Base-by-base conservation (phyloP, 92 coral and sea anemone species). In the Micromussa lordhowensis region DNA sequence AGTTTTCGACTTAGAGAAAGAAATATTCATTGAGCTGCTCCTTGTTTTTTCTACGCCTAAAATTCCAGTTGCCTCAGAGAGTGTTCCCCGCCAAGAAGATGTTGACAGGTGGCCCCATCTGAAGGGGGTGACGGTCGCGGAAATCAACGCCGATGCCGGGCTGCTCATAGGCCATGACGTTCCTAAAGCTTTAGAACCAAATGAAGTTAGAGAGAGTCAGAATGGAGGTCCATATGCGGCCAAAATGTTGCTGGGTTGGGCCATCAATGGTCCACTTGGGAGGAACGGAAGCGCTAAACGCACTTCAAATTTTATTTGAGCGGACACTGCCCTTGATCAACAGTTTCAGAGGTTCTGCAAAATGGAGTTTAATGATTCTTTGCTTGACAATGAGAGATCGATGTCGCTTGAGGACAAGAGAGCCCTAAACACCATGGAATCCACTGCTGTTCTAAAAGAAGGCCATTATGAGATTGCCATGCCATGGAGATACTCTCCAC, bases 21-120 rank as follows among this genome's bases (percentile, higher is more conserved):
- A 77, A 18, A 40, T 4, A 4, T 40, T 40, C n/a, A n/a, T n/a
- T 4, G 48, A 40, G 48, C 48, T 40, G 6, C 48, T 84, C 3
- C 61, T 79, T 19, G 96, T 90, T 14, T 90, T 82, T 48, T 86
- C 93, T 13, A 83, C 70, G 78, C 82, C 91, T 24, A 85, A 66
- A 28, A 81, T 92, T 40, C 92, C 96, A 5, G 90, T 91, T 9
- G 35, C 93, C 35, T 85, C 84, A 5, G 91, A 77, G 73, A 89
- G 66, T 57, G 75, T 70, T 15, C 82, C 94, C 7, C 59, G 32
- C 6, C 61, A 89, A 54, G 71, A 78, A 66, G 91, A 91, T 66
- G 73, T 91, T 21, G 79, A 51, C 3, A 48, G 54, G 38, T 91
- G 88, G 88, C 86, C 88, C 14, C 73, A 91, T 79, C 82, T 94